Conservation (phyloP, 2,113 vertebrate species). For the Pteronura brasiliensis region DNA sequence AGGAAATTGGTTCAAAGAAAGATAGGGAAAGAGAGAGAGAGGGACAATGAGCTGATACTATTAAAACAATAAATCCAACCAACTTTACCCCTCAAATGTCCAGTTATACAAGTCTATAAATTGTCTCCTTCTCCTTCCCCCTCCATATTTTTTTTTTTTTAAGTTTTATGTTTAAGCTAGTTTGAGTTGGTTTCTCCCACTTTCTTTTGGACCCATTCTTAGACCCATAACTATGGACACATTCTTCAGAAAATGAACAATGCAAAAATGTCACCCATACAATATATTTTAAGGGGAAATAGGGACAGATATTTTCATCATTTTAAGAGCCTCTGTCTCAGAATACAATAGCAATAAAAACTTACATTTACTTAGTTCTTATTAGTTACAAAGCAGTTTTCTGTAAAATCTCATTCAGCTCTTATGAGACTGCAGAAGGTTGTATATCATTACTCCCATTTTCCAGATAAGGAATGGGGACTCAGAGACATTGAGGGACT, state of each 20-base stretch:
- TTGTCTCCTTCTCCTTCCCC: background rate
- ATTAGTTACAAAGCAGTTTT: background rate
- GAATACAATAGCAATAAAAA: background rate
- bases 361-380: background rate
- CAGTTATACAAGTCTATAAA: background rate
- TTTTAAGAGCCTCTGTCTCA: background rate
- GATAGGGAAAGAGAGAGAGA: background rate
- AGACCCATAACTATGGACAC: accelerated
- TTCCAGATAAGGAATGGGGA: background rate
- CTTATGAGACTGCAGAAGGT: background rate
- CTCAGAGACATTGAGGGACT: background rate
- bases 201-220: background rate
- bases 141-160: background rate
- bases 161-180: background rate
- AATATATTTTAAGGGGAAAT: background rate
- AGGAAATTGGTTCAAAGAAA: background rate
- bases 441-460: background rate
- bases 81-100: background rate
- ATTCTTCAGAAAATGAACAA: background rate
- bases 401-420: background rate
- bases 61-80: background rate
- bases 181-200: background rate
- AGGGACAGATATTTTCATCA: accelerated
- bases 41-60: background rate
- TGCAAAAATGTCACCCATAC: background rate